Base-by-base conservation (phyloP, 2,797 vertebrate genomes). In the Anguilla obscura region DNA sequence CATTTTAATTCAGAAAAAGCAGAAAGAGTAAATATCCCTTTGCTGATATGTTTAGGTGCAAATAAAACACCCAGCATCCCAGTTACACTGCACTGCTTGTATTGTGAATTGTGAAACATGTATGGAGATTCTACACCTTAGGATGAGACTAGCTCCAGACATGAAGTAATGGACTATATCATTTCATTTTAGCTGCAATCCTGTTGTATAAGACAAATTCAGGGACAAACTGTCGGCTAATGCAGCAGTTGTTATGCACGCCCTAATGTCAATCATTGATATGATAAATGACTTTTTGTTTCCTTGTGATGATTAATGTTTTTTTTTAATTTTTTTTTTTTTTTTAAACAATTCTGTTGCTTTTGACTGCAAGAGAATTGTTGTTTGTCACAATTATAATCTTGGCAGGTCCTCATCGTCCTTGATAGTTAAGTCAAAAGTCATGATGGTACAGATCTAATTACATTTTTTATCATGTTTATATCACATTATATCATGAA, bases 171-270 rank as follows among this genome's bases (percentile, higher is more conserved):
- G 40, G 24, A 86, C 45, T 66, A 14, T 60, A 48, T 74, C 24
- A 86, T 52, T 50, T 3, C 45, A 56, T 45, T 48, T 27, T 71
- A 50, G 63, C 85, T 50, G 48, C 69, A 40, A 30, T 86, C 60
- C 85, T 52, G 85, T 86, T 63, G 71, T 7, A 48, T n/a, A n/a
- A 52, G 14, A 74, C 74, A 21, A 30, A 86, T 74, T 54, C 69
- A 14, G 86, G 69, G 69, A 80, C 76, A 86, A 79, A 79, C 16
- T 10, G 50, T 6, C 24, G 0, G 21, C 71, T 87, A 33, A 87
- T 87, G 18, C n/a, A n/a, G 52, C 27, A 40, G 50, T 76, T 56
- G 21, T 71, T 79, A 76, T 79, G 69, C 86, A n/a, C 16, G 40
- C 71, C n/a, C 48, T 56, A 56, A 58, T 21, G 48, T 79, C 69